Conservation (phyloP, 2,888 invertebrate genomes). For the Onchidella celtica region DNA sequence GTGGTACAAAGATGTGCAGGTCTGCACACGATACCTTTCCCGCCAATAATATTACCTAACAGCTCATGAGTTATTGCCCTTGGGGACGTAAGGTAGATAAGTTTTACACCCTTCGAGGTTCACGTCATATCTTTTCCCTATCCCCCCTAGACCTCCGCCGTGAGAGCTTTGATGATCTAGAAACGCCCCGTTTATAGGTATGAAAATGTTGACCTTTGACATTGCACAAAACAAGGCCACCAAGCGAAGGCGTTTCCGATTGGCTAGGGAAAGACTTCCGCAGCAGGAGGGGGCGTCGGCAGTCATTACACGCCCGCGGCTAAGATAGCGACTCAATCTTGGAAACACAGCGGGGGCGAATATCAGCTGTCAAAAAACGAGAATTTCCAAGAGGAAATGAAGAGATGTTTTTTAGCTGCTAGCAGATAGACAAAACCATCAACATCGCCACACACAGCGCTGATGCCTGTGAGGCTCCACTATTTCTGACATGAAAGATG, state of each 20-base stretch:
- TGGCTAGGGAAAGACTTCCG: constrained; percentile 37
- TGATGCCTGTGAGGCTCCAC: not conserved
- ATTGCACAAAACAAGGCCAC: constrained; percentile 33
- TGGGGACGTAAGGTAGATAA: constrained; percentile 38
- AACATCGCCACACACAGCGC: constrained; percentile 44
- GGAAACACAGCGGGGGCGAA: constrained; percentile 40
- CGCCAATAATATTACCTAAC: constrained; percentile 26
- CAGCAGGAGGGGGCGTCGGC: constrained; percentile 49
- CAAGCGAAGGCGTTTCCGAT: constrained; percentile 35
- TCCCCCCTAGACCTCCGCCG: constrained; percentile 19
- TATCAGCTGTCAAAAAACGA: constrained; percentile 45
- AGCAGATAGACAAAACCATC: constrained; percentile 46
- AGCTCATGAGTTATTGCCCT: constrained; percentile 38
- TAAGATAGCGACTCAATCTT: constrained; percentile 48
- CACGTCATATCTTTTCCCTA: constrained; percentile 21
- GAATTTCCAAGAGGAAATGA: constrained; percentile 29
- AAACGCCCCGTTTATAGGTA: constrained; percentile 32
- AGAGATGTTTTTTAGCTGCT: constrained; percentile 30
- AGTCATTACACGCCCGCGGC: constrained; percentile 45
- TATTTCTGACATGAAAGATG: constrained; percentile 29
- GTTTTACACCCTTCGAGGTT: constrained; percentile 23
- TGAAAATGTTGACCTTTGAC: constrained; percentile 44
- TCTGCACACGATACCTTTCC: not conserved
- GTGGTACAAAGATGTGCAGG: too few species aligned
- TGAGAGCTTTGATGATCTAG: constrained; percentile 25